Conservation (phyloP, 2,888 invertebrate genomes). For the Campoplex nolae region DNA sequence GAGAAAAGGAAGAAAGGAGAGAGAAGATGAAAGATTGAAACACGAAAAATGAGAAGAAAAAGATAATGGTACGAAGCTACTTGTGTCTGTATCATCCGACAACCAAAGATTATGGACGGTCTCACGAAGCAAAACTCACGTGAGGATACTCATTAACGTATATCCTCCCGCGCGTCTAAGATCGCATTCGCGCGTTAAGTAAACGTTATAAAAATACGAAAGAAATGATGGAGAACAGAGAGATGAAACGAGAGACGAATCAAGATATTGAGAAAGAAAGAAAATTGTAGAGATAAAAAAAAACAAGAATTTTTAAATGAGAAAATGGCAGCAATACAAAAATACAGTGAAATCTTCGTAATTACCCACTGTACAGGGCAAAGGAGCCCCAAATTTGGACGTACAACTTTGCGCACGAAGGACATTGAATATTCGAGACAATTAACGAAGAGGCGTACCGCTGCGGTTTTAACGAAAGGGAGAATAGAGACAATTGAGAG, state of each 20-base stretch:
- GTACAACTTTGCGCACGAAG: conserved; percentile 33
- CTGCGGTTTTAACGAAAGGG: conserved; percentile 65
- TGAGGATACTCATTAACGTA: conserved; percentile 52
- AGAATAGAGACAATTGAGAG: conserved; percentile 50
- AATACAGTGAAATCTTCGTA: not conserved
- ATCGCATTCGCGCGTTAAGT: conserved; percentile 36
- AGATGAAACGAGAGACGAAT: conserved; percentile 23
- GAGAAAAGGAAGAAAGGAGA: conserved; percentile 13
- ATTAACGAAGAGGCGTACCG: conserved; percentile 67
- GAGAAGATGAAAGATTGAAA: conserved; percentile 29
- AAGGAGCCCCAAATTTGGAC: not conserved
- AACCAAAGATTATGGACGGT: conserved; percentile 50
- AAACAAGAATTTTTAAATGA: not conserved
- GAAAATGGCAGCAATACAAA: not conserved
- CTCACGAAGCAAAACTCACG: conserved; percentile 31
- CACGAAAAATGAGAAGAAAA: conserved; percentile 31
- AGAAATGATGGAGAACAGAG: conserved; percentile 13
- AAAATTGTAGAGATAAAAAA: not conserved
- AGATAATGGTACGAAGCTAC: conserved; percentile 47
- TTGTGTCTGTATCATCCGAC: conserved; percentile 56
- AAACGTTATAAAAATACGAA: conserved; percentile 24
- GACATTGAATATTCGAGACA: conserved; percentile 49
- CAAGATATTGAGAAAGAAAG: not conserved
- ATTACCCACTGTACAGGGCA: not conserved
- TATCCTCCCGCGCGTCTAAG: conserved; percentile 39